Conservation (phyloP, 2,797 vertebrate genomes). For the Rallus crepitans region DNA sequence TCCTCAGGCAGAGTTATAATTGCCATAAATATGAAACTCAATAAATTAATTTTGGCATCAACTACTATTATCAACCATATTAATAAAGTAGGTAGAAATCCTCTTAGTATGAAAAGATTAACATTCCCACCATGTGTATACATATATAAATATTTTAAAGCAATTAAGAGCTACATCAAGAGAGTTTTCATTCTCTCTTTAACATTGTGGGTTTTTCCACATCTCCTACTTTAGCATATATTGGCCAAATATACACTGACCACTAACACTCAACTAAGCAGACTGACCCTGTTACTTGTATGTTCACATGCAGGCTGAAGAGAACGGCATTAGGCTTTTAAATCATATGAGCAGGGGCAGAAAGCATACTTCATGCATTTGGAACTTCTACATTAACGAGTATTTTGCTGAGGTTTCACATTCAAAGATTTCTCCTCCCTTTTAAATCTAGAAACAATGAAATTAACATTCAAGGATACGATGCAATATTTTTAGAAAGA, state of each 20-base stretch:
- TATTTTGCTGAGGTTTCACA: neutral
- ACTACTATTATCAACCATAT: neutral
- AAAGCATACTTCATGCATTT: neutral
- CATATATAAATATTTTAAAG: neutral
- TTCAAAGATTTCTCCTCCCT: neutral
- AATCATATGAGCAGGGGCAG: fast-evolving
- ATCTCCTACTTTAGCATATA: neutral
- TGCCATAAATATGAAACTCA: neutral
- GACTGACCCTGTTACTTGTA: fast-evolving
- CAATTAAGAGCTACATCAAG: neutral
- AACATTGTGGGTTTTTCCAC: neutral
- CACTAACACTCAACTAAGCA: neutral
- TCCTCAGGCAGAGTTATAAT: neutral
- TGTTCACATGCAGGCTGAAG: fast-evolving
- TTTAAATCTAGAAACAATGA: fast-evolving
- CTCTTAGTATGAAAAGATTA: neutral
- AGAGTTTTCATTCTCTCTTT: neutral
- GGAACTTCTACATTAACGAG: neutral
- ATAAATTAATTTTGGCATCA: neutral
- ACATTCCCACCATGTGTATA: neutral
- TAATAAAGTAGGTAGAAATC: neutral
- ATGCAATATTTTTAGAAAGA: neutral
- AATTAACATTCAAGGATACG: neutral
- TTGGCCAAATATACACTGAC: neutral
- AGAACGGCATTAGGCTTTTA: neutral